Base-by-base conservation (phyloP, 1,140 invertebrate species). In the Homarus americanus region DNA sequence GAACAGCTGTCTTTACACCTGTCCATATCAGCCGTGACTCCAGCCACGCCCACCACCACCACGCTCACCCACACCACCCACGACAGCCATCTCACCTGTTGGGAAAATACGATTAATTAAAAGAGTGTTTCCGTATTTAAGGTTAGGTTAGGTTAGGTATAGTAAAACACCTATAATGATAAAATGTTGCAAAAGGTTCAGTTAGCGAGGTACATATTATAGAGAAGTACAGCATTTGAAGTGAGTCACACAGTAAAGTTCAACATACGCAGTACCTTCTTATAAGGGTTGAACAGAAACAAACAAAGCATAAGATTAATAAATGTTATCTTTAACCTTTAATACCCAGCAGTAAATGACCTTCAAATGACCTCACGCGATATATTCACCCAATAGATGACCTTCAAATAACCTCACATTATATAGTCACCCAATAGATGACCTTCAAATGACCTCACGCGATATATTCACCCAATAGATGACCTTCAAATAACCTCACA, bases 31-130 rank as follows among this genome's bases (percentile, higher is more conserved):
- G 78, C 69, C 32, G 58, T 10, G 15, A 63, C 63, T 15, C 36
- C 40, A 12, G 15, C 82, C 1, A 32, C 49, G 32, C 20, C 80
- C 80, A 66, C 80, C 24, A 58, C 66, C 83, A 76, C 83, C 38
- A 41, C 9, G 36, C 1, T 49, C 72, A 66, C 17, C 66, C 41
- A 40, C 58, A 58, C 41, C 84, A 38, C 49, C 40, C 84, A 86
- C 72, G 24, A 24, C 66, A 32, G 28, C 86, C 86, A 82, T 82
- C 86, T 82, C 58, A 88, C 76, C 86, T 88, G 86, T 32, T 17
- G 15, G 20, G 5, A 49, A 32, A 38, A 49, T 38, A 36, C 10
- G 10, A 38, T 5, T 36, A 24, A 9, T 9, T 15, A 15, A 69
- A 41, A 1, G 58, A 24, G 7, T 66, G 20, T 66, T 7, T 66